Percentiles rank a stretch among this genome's conserved stretches.
These are phyloP conservation scores for Varroa destructor DNA, from an alignment of 1,140 invertebrate species.

Conservation along the genomic window DNA sequence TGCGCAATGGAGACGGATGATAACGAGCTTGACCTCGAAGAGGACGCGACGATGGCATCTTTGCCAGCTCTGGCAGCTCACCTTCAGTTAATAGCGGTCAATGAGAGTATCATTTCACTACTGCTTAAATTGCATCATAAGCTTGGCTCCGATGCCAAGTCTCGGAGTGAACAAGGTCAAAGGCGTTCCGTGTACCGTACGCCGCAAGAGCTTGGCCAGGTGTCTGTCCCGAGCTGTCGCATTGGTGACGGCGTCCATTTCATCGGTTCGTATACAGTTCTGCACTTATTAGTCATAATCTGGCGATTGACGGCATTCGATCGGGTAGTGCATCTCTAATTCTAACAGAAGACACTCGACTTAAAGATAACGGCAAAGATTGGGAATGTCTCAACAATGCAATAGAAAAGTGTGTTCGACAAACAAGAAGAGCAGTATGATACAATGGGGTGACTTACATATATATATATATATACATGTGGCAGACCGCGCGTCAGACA, in stretches of 20 bases:
- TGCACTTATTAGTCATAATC: no score
- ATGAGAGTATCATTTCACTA: conserved; percentile 81
- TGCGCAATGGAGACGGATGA: conserved; percentile 28
- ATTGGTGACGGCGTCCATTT: conserved; percentile 30
- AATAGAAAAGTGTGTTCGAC: no score
- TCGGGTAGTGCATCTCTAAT: no score
- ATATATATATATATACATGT: no score
- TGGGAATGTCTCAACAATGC: no score
- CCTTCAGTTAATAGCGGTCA: conserved; percentile 38
- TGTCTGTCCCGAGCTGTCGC: conserved; percentile 15
- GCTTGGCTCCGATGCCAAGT: conserved; percentile 58
- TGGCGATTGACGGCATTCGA: no score
- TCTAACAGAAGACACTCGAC: no score
- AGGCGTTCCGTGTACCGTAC: conserved; percentile 32
- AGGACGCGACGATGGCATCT: conserved; percentile 19
- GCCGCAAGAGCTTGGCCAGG: conserved; percentile 50
- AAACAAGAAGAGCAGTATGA: no score
- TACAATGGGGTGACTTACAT: no score
- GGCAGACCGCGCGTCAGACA: no score
- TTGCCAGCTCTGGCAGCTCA: conserved; percentile 25
- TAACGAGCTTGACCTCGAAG: neutral
- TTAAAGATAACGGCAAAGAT: no score
- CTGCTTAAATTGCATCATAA: conserved; percentile 84
- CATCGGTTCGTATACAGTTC: conserved; percentile 11
- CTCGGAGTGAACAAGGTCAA: conserved; percentile 34